phyloP scores from a whole-genome alignment of 2,888 invertebrate genomes.

The Temnothorax rugatulus region DNA sequence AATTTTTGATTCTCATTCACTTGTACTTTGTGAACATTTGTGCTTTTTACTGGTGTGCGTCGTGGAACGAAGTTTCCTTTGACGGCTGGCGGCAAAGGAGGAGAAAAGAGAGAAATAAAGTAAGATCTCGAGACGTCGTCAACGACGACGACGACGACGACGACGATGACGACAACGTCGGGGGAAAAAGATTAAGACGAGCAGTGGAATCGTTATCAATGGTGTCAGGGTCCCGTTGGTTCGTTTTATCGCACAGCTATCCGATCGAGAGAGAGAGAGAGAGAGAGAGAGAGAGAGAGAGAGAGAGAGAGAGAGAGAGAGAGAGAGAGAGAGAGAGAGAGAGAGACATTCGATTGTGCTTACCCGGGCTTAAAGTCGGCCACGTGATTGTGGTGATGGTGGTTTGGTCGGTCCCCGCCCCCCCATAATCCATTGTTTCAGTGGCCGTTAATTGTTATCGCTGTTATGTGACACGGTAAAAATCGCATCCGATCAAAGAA shows the following conservation, averaged over 20 bases:
- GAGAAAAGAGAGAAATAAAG: background rate
- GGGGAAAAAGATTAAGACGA: conserved; percentile 57
- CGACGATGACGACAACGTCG: background rate
- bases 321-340: conserved; percentile 30
- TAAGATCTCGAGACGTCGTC: background rate
- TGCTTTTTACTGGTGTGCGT: conserved; percentile 17
- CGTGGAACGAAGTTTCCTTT: conserved; percentile 34
- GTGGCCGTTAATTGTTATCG: conserved; percentile 70
- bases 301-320: conserved; percentile 18
- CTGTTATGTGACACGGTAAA: conserved; percentile 56
- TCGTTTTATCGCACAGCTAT: conserved; percentile 67
- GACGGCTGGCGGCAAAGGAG: conserved; percentile 20
- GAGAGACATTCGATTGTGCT: conserved; percentile 63
- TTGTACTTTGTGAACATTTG: background rate
- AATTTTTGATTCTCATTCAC: background rate
- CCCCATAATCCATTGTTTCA: conserved; percentile 63
- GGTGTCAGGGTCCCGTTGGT: conserved; percentile 74
- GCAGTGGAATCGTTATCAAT: conserved; percentile 75
- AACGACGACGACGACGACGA: background rate
- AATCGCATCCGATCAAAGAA: conserved; percentile 58
- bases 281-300: background rate
- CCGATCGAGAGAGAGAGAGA: conserved; percentile 54
- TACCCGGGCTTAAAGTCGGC: conserved; percentile 49
- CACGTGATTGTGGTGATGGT: conserved; percentile 22
- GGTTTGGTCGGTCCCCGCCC: background rate